These are phyloP conservation scores for Polietes domitor DNA, from an alignment of 2,888 invertebrate species.

Conservation along the genomic window DNA sequence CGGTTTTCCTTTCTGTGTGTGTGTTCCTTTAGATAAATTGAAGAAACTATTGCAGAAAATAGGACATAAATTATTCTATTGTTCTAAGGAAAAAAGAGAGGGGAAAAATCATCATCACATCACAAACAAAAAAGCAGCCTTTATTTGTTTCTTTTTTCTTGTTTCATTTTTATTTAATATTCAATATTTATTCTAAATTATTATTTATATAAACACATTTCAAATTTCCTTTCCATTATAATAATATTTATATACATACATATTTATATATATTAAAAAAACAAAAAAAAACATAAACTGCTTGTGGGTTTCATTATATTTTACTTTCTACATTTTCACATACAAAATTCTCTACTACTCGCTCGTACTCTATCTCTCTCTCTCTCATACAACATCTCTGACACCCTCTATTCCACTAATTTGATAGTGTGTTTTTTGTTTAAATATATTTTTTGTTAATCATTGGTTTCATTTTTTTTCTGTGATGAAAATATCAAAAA, in stretches of 20 bases:
- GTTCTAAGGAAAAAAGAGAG: neutral
- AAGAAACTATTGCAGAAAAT: neutral
- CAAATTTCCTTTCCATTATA: neutral
- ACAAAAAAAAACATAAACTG: conserved; percentile 51
- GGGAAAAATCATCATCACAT: too few relatives aligned
- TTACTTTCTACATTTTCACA: conserved; percentile 11
- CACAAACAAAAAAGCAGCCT: too few relatives aligned
- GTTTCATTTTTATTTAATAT: too few relatives aligned
- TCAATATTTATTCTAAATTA: conserved; percentile 22
- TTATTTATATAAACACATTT: neutral
- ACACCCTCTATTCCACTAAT: conserved; percentile 7
- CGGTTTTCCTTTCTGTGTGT: neutral
- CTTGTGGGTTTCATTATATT: conserved; percentile 68
- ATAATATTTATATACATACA: conserved; percentile 11
- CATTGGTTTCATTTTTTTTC: conserved; percentile 34
- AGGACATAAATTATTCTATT: neutral
- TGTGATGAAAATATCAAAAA: conserved; percentile 23
- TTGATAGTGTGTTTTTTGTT: conserved; percentile 32
- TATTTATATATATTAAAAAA: conserved; percentile 5
- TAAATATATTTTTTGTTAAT: conserved; percentile 23
- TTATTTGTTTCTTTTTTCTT: neutral
- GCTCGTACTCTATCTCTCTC: too few relatives aligned
- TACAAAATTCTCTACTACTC: neutral
- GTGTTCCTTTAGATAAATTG: conserved; percentile 14
- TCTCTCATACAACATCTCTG: conserved; percentile 30